Evolutionary conservation across 92 coral and sea anemone genomes (phyloP).

Genomic region (Hydrozoanthus gracilis): DNA sequence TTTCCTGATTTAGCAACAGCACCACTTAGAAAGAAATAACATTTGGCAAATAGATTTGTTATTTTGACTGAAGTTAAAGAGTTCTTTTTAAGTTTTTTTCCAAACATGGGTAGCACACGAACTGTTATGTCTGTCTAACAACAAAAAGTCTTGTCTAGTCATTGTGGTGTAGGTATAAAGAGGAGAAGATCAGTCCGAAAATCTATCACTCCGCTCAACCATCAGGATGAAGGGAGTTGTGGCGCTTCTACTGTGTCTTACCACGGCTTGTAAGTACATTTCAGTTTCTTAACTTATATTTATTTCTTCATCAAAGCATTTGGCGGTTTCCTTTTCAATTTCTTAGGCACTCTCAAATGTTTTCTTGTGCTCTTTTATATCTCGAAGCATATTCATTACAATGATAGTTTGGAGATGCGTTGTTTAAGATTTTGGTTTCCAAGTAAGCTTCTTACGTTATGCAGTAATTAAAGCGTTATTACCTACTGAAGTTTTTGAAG

Average conservation of each 20-base stretch:
- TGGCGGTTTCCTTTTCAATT: neutral
- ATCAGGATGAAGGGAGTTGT: slow-evolving; percentile 47
- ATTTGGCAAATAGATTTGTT: neutral
- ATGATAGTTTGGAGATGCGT: neutral
- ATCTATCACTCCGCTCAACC: slow-evolving; percentile 37
- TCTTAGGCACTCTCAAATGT: neutral
- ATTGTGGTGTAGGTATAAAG: neutral
- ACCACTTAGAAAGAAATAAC: neutral
- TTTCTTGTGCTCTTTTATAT: too few relatives aligned
- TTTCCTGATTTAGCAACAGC: slow-evolving; percentile 18
- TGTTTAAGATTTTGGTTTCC: too few relatives aligned
- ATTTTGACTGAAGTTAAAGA: slow-evolving; percentile 29
- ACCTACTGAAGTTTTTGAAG: too few relatives aligned
- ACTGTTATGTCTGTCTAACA: slow-evolving; percentile 34
- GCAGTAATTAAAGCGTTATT: too few relatives aligned
- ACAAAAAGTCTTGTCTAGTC: neutral
- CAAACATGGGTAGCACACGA: neutral
- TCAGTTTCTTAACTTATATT: neutral
- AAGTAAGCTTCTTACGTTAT: too few relatives aligned
- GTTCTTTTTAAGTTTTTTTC: neutral
- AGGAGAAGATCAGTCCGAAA: neutral
- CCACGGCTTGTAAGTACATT: slow-evolving; percentile 43
- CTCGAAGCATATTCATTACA: neutral
- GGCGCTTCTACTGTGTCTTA: neutral
- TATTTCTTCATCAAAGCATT: neutral